Percentiles rank a stretch among this genome's conserved stretches.
phyloP scores from a whole-genome alignment of 2,797 vertebrate genomes.

The Notolabrus celidotus region DNA sequence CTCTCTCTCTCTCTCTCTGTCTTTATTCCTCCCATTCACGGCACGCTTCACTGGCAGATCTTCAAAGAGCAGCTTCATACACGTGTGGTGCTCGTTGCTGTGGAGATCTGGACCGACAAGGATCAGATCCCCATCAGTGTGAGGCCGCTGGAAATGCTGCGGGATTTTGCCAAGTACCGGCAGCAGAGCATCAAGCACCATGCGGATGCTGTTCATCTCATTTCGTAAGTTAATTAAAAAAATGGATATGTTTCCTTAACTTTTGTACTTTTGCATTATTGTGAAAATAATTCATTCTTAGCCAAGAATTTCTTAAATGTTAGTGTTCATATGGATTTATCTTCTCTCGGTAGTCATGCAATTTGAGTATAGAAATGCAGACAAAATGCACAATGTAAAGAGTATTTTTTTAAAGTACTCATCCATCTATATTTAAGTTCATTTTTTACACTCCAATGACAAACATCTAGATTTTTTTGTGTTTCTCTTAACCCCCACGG shows the following conservation, averaged over 20 bases:
- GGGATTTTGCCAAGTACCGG: conserved; percentile 94
- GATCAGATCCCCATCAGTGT: conserved; percentile 92
- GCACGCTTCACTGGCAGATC: conserved; percentile 83
- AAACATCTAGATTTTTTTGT: no score
- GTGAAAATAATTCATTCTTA: not conserved
- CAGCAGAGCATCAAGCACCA: conserved; percentile 92
- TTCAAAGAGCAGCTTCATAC: conserved; percentile 98
- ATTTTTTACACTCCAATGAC: no score
- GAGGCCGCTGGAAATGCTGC: conserved; percentile 92
- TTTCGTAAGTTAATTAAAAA: conserved; percentile 88
- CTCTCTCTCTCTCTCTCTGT: conserved; percentile 19
- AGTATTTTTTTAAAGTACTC: no score
- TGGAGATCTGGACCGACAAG: conserved; percentile 97
- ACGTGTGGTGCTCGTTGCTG: conserved; percentile 94
- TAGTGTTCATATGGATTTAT: not conserved
- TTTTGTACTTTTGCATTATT: not conserved
- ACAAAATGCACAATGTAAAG: not conserved
- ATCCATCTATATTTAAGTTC: no score
- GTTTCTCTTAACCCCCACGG: no score
- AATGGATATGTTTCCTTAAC: not conserved
- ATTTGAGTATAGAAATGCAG: not conserved
- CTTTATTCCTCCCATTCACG: conserved; percentile 42
- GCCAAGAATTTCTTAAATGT: not conserved
- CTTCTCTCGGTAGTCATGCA: not conserved
- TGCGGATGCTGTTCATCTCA: conserved; percentile 94